Base-by-base conservation (phyloP, 1,140 invertebrate genomes). In the Trachymyrmex septentrionalis region DNA sequence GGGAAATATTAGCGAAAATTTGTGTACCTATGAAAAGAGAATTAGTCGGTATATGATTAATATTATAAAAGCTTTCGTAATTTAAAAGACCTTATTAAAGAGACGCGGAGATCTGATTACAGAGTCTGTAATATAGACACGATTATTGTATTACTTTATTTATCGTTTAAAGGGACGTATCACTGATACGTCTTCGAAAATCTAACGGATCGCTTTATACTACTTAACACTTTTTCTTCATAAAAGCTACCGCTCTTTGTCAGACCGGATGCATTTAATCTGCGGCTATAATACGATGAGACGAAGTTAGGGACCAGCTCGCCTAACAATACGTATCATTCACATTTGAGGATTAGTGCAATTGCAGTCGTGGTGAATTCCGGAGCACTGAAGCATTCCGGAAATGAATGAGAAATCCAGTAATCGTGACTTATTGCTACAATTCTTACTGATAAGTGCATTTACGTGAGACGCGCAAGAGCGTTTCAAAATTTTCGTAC, bases 201-300 rank as follows among this genome's bases (percentile, higher is more conserved):
- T 30, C 34, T 63, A 57, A 55, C 9, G 34, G 57, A 30, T n/a
- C 9, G 16, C 9, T 48, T 63, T 6, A 50, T 19, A 61, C 10
- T 19, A 69, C 73, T 21, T 72, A 59, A 34, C 34, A 44, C 67
- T 85, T 88, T 85, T 88, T 85, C 53, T 78, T 86, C 30, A 86
- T 76, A 16, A 69, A 86, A 30, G 75, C 30, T 48, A 76, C 75
- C 38, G 80, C 44, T 34, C 77, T 44, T 44, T 44, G 59, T 12
- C 12, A 55, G 59, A 88, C 90, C 90, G 91, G 91, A 92, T 92
- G 88, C 63, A 55, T 87, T 91, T 90, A 91, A 92, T 90, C 81
- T 90, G 88, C 63, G 61, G 30, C 53, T 53, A 30, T 87, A 75
- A 75, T 76, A 55, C 77, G 57, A 64, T 64, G 67, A 80, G 63